Evolutionary conservation across 1,140 invertebrate genomes (phyloP), one percentile per base, ranked within the genome.

Genomic region (Telenomus remus): DNA sequence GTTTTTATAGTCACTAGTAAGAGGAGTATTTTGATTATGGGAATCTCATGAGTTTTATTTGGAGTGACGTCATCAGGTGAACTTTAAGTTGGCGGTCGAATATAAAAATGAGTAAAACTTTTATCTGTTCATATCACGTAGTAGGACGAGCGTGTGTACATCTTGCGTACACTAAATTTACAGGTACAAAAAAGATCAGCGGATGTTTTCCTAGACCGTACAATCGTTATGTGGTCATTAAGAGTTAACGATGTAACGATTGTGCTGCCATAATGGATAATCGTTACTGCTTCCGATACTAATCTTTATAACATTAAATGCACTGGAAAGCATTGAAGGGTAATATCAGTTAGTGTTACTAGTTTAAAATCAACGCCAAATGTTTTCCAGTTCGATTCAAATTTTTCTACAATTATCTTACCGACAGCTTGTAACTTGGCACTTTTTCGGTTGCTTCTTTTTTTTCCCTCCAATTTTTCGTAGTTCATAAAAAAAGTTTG

Each of bases 171-270:
- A 33, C 6, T 55, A 57, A 37, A 64, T 51, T 64, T 35, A 49
- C 39, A 43, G 64, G 63, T 63, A 50, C 33, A 69, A 65, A 76
- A 71, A 49, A 59, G 34, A 60, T 73, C 61, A 70, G 70, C 47
- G 47, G 33, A 35, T 61, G 43, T 69, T 74, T 74, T 70, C 46
- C 53, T 65, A 66, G 42, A 69, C 44, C 16, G 39, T 50, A 13
- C 48, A 57, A 74, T 59, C 55, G 76, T 82, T 81, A 82, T 73
- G 77, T 51, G 57, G 77, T 76, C 80, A 82, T 85, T 85, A 85
- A 81, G 79, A 81, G 77, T 84, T 85, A 85, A 86, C 83, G 84
- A 83, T 76, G 65, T 80, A 85, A 85, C 82, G 84, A 84, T 85
- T 86, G 84, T 85, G 80, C 79, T 78, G 79, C 84, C 75, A 82